Conservation (phyloP, 2,888 invertebrate genomes). For the Thalpophila matura region DNA sequence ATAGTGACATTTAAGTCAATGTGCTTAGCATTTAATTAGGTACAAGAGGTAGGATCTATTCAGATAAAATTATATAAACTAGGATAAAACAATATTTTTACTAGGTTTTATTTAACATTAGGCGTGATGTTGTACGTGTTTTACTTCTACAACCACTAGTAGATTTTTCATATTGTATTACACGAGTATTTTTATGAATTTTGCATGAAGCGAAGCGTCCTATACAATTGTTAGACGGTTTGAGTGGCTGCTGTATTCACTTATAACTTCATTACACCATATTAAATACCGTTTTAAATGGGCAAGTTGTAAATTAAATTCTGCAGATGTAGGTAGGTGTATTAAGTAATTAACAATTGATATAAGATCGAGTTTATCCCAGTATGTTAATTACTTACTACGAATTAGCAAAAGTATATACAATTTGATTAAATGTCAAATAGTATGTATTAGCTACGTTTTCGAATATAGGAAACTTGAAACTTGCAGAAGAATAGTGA, state of each 20-base stretch:
- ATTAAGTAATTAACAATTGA: slow-evolving; percentile 14
- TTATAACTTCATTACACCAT: slow-evolving; percentile 37
- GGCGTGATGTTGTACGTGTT: too few relatives aligned
- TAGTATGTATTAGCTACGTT: too few relatives aligned
- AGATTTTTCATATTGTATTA: not conserved
- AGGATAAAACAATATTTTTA: too few relatives aligned
- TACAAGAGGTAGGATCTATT: too few relatives aligned
- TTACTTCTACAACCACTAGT: not conserved
- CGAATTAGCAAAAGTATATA: slow-evolving; percentile 7
- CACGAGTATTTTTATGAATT: not conserved
- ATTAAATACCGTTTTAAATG: slow-evolving; percentile 23
- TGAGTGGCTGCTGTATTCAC: slow-evolving; percentile 17
- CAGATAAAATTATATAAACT: too few relatives aligned
- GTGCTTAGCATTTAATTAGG: too few relatives aligned
- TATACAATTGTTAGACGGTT: slow-evolving; percentile 10
- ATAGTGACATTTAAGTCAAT: too few relatives aligned
- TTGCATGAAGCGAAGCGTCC: not conserved
- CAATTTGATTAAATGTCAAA: too few relatives aligned
- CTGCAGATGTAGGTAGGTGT: slow-evolving; percentile 22
- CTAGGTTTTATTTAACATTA: too few relatives aligned
- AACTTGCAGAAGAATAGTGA: too few relatives aligned
- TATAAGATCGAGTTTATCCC: slow-evolving; percentile 10
- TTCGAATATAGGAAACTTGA: too few relatives aligned
- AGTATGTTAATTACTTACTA: slow-evolving; percentile 11
- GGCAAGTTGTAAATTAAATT: slow-evolving; percentile 39